Percentiles rank a stretch among this genome's conserved stretches.
These are phyloP conservation scores for Rousettus leschenaultii DNA, from an alignment of 2,113 vertebrate species.

Conservation along the genomic window DNA sequence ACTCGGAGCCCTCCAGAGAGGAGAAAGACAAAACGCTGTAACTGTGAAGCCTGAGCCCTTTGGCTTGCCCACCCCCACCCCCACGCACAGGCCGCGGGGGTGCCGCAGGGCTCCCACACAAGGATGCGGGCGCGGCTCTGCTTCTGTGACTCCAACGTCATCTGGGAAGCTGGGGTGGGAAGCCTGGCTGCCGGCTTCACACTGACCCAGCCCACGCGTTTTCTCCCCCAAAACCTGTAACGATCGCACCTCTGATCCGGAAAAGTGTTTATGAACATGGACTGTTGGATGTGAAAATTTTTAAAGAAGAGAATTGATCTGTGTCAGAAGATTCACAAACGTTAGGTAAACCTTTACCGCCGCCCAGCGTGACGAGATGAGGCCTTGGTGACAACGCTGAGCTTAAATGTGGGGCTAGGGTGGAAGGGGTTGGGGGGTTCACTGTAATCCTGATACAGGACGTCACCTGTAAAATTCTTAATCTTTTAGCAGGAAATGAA, in stretches of 20 bases:
- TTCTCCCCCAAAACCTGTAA: neutral
- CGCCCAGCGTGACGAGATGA: neutral
- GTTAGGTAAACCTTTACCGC: neutral
- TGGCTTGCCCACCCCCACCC: neutral
- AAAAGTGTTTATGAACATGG: neutral
- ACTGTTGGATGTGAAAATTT: neutral
- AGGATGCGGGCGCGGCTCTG: neutral
- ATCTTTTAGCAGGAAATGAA: no score
- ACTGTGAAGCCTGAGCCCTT: neutral
- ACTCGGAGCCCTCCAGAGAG: neutral
- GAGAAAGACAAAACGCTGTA: neutral
- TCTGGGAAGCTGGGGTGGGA: neutral
- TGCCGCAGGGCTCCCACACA: neutral
- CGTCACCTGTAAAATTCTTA: no score
- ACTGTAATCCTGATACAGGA: neutral
- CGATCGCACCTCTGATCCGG: neutral
- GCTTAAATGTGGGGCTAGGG: neutral
- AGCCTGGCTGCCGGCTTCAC: neutral
- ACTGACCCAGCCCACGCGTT: neutral
- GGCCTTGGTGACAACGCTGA: neutral
- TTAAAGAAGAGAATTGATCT: neutral
- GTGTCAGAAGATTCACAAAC: neutral
- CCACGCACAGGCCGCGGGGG: neutral
- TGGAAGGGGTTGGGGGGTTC: neutral
- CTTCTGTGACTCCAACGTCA: neutral